These are phyloP conservation scores for Metaphire vulgaris DNA, from an alignment of 1,140 invertebrate species.

Conservation along the genomic window DNA sequence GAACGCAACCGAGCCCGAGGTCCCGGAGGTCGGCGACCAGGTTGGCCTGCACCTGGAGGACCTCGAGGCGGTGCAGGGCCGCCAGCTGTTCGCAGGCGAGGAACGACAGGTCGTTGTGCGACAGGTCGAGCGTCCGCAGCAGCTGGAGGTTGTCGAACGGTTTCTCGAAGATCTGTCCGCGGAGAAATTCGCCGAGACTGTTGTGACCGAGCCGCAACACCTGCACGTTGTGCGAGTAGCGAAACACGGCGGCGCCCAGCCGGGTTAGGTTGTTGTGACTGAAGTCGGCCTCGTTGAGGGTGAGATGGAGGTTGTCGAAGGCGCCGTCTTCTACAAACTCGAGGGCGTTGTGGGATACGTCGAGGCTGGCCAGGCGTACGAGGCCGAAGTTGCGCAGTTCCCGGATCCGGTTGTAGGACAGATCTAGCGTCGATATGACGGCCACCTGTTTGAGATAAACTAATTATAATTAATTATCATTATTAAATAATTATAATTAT, in stretches of 20 bases:
- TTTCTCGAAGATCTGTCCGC: background rate
- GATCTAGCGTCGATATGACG: conserved; percentile 9
- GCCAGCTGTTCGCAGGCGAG: background rate
- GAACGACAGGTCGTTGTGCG: conserved; percentile 35
- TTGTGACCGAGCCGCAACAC: conserved; percentile 13
- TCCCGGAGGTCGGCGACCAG: background rate
- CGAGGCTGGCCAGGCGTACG: background rate
- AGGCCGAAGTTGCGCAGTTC: background rate
- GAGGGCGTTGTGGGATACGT: conserved; percentile 18
- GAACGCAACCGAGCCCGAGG: background rate
- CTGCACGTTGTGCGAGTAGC: background rate
- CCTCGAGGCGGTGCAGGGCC: conserved; percentile 9
- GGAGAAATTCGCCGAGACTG: background rate
- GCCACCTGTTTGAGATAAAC: too few relatives aligned
- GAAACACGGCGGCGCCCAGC: background rate
- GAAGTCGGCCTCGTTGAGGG: conserved; percentile 11
- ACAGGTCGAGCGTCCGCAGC: conserved; percentile 38
- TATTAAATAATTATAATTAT: too few relatives aligned
- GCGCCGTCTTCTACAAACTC: background rate
- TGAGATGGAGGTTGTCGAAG: background rate
- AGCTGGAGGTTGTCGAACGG: conserved; percentile 20
- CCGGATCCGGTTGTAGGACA: conserved; percentile 16
- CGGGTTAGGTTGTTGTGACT: conserved; percentile 18
- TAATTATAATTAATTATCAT: too few relatives aligned
- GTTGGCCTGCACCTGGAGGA: conserved; percentile 3